These are phyloP conservation scores for Bathynomus jamesi DNA, from an alignment of 1,140 invertebrate genomes.

Conservation along the genomic window DNA sequence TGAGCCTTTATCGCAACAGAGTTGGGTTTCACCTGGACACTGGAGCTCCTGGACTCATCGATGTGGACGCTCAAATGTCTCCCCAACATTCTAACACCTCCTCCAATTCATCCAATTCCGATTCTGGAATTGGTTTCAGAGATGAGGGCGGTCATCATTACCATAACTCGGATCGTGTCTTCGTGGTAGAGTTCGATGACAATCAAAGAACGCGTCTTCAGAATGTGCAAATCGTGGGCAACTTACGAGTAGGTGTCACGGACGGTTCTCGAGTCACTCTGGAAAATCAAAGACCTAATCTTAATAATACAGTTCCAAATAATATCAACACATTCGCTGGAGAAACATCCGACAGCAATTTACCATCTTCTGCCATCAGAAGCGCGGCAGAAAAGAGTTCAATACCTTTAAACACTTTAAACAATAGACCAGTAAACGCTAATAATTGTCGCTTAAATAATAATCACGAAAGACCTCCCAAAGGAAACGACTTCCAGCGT, in stretches of 20 bases:
- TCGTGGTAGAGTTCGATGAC: slow-evolving; percentile 65
- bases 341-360: neutral
- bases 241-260: neutral
- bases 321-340: neutral
- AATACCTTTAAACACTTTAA: neutral
- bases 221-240: slow-evolving; percentile 36
- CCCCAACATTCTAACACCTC: slow-evolving; percentile 56
- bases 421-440: neutral
- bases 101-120: slow-evolving; percentile 83
- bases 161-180: slow-evolving; percentile 56
- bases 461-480: slow-evolving; percentile 16
- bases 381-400: neutral
- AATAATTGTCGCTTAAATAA: neutral
- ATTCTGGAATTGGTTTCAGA: slow-evolving; percentile 86
- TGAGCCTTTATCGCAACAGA: slow-evolving; percentile 42
- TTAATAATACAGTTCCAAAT: neutral
- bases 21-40: slow-evolving; percentile 31
- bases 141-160: slow-evolving; percentile 53
- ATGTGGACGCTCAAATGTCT: slow-evolving; percentile 38
- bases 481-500: slow-evolving; percentile 19
- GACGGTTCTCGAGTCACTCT: too few species aligned
- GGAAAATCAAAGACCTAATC: neutral
- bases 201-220: slow-evolving; percentile 44
- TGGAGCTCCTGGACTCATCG: slow-evolving; percentile 30
- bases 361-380: neutral